A percentile compares a stretch with the other conserved stretches of the same genome.
These are phyloP conservation scores for Phyto melanocephala DNA, from an alignment of 2,888 invertebrate species.

Conservation along the genomic window DNA sequence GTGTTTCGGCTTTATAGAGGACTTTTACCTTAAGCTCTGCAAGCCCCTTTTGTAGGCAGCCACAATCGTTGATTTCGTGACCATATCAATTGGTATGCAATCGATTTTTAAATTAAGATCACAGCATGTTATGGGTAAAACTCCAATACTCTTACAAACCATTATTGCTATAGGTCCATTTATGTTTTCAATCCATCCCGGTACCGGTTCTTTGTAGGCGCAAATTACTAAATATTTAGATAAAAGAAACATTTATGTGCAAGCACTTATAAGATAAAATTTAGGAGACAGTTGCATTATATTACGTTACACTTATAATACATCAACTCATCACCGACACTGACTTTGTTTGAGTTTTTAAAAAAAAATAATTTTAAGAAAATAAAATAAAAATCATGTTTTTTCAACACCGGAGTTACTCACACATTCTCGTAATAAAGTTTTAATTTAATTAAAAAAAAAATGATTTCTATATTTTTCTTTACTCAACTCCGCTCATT, in stretches of 20 bases:
- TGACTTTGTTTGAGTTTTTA: no score
- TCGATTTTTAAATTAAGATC: constrained; percentile 83
- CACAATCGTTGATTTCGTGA: constrained; percentile 85
- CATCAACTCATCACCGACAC: no score
- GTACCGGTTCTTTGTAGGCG: constrained; percentile 82
- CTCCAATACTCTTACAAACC: constrained; percentile 85
- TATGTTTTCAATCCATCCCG: constrained; percentile 94
- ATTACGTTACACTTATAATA: no score
- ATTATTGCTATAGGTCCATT: constrained; percentile 92
- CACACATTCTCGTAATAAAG: no score
- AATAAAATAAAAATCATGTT: no score
- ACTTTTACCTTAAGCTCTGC: constrained; percentile 37
- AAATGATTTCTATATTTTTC: no score
- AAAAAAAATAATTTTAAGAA: no score
- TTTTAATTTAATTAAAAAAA: no score
- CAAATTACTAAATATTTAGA: constrained; percentile 81
- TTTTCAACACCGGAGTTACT: no score
- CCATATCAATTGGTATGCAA: constrained; percentile 90
- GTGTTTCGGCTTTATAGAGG: background rate
- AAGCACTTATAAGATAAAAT: background rate
- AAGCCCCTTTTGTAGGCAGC: constrained; percentile 85
- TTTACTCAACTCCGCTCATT: no score
- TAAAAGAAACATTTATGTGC: background rate
- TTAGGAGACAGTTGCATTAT: no score
- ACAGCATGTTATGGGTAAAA: constrained; percentile 85